Base-by-base conservation (phyloP, 2,888 invertebrate genomes). In the Drosophila setosimentum region DNA sequence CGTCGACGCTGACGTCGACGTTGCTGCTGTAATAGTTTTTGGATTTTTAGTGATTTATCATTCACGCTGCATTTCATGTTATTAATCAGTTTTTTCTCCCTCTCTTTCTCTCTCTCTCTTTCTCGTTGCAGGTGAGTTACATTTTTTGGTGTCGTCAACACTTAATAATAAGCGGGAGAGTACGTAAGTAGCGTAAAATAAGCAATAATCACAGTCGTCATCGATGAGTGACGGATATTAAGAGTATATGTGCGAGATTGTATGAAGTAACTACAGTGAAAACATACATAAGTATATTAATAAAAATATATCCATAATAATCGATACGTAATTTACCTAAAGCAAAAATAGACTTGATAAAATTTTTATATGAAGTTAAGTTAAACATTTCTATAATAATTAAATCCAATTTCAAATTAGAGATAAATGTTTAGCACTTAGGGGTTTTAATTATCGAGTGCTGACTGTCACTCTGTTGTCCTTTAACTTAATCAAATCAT, bases 41-140 rank as follows among this genome's bases (percentile, higher is more conserved):
- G 71, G 87, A 84, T 87, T 73, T 89, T 89, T 89, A 89, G 85
- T 89, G 73, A 89, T 89, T 85, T 82, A 89, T 89, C 82, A 87
- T 85, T 84, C 78, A 83, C 87, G 70, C 72, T 80, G 84, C 74
- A 89, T 75, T 85, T 55, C 55, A 55, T 76, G 70, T 63, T 72
- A 70, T 79, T 85, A 87, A 85, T 87, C 81, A 83, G 62, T 65
- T 33, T 65, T 72, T 59, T 55, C 18, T 21, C 21, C 62, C 57
- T 74, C 32, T 60, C 62, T 78, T 57, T 51, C 13, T 24, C 18
- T 68, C 63, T 74, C 29, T 60, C 64, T 73, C 61, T 62, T 10
- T 76, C 49, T 72, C 80, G 30, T 76, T 86, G 62, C 87, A 88
- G 89, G 89, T 87, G 73, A 89, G 82, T 89, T 68, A 59, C 27